Evolutionary conservation across 1,140 invertebrate species (phyloP).

Genomic region (Sitobion miscanthi): DNA sequence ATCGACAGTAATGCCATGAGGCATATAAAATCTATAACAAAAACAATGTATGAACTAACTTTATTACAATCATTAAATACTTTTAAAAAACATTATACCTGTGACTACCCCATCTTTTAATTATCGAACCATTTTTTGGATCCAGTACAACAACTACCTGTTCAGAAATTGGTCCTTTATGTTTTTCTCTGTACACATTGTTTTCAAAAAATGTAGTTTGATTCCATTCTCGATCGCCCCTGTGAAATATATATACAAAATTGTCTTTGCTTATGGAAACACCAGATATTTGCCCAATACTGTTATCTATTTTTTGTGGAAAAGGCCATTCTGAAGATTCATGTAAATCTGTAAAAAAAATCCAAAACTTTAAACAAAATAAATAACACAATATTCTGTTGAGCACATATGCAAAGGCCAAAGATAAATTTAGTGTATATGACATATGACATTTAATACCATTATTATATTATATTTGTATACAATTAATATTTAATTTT

Average conservation of each 20-base stretch:
- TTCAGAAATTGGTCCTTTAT: constrained; percentile 73
- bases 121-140: constrained; percentile 71
- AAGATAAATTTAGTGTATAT: background rate
- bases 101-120: constrained; percentile 80
- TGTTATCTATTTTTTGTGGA: constrained; percentile 63
- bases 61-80: background rate
- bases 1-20: constrained; percentile 92
- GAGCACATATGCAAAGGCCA: background rate
- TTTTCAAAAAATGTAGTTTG: constrained; percentile 69
- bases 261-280: constrained; percentile 77
- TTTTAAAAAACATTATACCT: constrained; percentile 68
- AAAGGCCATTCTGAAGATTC: constrained; percentile 64
- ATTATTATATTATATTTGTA: background rate
- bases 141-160: constrained; percentile 79
- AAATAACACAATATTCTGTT: background rate
- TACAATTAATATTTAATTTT: background rate
- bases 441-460: too few relatives aligned
- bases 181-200: constrained; percentile 68
- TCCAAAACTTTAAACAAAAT: background rate
- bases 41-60: background rate
- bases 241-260: constrained; percentile 83
- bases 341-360: constrained; percentile 53
- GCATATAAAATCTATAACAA: constrained; percentile 82
- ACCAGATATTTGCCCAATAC: constrained; percentile 80
- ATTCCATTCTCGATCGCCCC: constrained; percentile 78